These are phyloP conservation scores for Formicarius rufipectus DNA, from an alignment of 2,113 vertebrate species.

Conservation along the genomic window DNA sequence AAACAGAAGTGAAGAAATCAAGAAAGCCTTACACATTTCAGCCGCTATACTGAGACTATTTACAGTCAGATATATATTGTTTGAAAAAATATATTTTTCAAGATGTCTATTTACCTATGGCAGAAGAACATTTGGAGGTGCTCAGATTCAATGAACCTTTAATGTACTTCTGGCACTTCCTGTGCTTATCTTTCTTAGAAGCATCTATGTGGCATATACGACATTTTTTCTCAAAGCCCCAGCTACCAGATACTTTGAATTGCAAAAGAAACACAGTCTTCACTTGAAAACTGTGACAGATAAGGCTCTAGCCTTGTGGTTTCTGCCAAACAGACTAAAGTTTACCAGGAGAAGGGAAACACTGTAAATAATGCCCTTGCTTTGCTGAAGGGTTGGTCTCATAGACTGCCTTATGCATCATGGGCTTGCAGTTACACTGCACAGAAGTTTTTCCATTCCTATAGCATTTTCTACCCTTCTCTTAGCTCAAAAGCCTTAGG, in stretches of 20 bases:
- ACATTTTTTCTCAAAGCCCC: not conserved
- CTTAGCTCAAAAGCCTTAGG: not conserved
- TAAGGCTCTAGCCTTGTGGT: not conserved
- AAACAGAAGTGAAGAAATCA: not conserved
- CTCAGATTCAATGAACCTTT: not conserved
- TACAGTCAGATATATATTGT: not conserved
- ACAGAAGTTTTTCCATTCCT: not conserved
- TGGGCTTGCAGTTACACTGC: not conserved
- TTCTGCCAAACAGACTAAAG: not conserved
- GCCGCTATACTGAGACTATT: not conserved
- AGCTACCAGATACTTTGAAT: not conserved
- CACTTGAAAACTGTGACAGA: not conserved
- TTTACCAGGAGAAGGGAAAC: not conserved
- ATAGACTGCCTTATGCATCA: not conserved
- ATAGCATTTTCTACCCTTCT: not conserved
- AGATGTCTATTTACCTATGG: not conserved
- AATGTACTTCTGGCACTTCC: rapidly evolving
- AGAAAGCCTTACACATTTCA: not conserved
- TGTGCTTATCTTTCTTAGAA: not conserved
- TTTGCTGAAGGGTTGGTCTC: not conserved
- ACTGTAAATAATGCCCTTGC: not conserved
- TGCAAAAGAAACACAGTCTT: not conserved
- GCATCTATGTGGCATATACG: not conserved
- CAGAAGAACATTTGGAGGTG: not conserved
- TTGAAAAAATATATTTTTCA: not conserved